Percentiles rank a stretch among this genome's conserved stretches.
Conservation (phyloP, 1,140 invertebrate genomes). For the Musca domestica region DNA sequence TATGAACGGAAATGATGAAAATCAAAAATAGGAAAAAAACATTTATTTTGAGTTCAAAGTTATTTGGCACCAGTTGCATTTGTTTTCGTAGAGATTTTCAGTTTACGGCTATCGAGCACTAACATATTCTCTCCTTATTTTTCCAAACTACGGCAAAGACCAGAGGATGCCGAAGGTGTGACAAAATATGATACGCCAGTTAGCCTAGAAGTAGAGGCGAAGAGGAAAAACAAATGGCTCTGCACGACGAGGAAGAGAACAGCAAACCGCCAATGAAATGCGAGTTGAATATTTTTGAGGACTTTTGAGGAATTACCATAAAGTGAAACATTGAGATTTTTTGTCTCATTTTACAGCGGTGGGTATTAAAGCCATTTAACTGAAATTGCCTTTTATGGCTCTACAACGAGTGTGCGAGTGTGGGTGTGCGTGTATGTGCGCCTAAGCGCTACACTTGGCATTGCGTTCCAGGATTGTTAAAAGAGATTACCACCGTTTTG, state of each 20-base stretch:
- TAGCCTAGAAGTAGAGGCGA: too few species aligned
- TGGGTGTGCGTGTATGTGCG: too few species aligned
- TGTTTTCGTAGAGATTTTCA: conserved; percentile 3
- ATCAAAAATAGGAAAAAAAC: neutral
- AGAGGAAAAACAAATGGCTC: too few species aligned
- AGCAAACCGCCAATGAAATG: neutral
- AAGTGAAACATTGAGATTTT: neutral
- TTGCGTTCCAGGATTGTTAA: neutral
- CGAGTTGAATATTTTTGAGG: too few species aligned
- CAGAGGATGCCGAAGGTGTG: neutral
- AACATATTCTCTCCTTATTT: neutral
- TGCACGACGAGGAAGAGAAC: too few species aligned
- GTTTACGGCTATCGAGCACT: neutral
- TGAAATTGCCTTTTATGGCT: conserved; percentile 16
- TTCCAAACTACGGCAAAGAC: neutral
- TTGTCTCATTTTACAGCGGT: neutral
- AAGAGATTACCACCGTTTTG: neutral
- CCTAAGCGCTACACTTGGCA: neutral
- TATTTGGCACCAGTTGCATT: conserved; percentile 19
- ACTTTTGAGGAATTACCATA: neutral
- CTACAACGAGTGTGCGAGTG: neutral
- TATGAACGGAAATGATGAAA: neutral
- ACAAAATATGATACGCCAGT: neutral
- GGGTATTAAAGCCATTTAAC: conserved; percentile 1
- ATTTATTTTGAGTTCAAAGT: neutral